Evolutionary conservation across 2,888 invertebrate genomes (phyloP).

Genomic region (Philhelius pedissequus): DNA sequence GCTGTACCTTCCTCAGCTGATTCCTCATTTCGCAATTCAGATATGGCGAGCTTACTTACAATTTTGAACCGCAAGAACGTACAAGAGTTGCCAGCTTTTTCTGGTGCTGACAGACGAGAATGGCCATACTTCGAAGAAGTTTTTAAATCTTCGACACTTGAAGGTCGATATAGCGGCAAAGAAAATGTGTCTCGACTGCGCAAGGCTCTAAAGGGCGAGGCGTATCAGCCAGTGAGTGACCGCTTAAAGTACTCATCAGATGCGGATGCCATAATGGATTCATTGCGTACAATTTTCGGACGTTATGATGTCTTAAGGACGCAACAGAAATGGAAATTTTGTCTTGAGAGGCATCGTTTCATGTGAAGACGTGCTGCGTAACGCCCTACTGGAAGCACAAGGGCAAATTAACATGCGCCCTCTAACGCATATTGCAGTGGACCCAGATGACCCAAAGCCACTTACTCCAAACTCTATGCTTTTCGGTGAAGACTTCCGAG

Average conservation of each 20-base stretch:
- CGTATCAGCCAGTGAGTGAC: background rate
- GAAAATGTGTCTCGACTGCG: background rate
- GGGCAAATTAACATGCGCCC: no score
- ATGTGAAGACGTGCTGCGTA: no score
- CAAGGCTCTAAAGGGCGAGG: background rate
- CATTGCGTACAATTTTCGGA: background rate
- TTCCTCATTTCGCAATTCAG: background rate
- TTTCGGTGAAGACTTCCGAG: no score
- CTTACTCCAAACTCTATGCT: no score
- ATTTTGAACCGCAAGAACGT: background rate
- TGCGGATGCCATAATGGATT: background rate
- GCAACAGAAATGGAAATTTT: no score
- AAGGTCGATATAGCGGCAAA: background rate
- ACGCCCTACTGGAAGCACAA: no score
- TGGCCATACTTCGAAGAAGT: background rate
- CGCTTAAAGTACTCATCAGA: background rate
- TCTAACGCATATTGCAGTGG: no score
- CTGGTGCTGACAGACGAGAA: background rate
- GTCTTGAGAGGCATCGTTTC: no score
- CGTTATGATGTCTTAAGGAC: constrained; percentile 2
- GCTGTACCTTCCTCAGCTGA: no score
- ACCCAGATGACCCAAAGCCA: no score
- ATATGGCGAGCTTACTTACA: background rate
- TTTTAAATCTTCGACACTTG: background rate
- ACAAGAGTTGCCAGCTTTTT: background rate